phyloP scores from a whole-genome alignment of 2,113 vertebrate genomes.

The Haemorhous mexicanus region DNA sequence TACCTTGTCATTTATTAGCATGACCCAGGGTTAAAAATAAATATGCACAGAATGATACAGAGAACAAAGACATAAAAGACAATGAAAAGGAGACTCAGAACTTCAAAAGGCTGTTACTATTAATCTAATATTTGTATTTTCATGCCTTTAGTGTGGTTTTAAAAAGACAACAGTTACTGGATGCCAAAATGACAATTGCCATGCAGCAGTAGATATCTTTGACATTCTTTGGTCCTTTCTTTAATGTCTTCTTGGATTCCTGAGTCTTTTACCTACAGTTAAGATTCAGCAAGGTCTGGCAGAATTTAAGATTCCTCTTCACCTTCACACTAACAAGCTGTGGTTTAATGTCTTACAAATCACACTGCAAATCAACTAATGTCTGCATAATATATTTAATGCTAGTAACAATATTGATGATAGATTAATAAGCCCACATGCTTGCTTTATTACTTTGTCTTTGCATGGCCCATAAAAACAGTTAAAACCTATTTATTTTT shows the following conservation, averaged over 20 bases:
- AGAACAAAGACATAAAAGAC: not conserved
- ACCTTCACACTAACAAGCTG: not conserved
- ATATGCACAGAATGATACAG: not conserved
- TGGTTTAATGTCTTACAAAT: conserved; percentile 40
- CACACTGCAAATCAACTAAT: conserved; percentile 9
- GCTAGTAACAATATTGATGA: conserved; percentile 26
- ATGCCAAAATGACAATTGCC: not conserved
- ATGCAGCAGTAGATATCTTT: not conserved
- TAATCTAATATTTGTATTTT: not conserved
- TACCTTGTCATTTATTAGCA: not conserved
- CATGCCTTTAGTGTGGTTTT: not conserved
- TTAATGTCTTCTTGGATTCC: not conserved
- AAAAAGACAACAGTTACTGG: not conserved
- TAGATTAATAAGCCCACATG: conserved; percentile 26
- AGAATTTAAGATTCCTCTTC: not conserved
- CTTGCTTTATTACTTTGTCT: conserved; percentile 25
- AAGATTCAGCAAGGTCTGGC: not conserved
- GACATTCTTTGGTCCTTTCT: not conserved
- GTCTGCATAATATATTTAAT: conserved; percentile 15
- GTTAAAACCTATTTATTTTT: conserved; percentile 31
- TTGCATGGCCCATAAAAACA: conserved; percentile 25
- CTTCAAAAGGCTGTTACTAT: not conserved
- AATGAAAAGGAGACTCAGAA: not conserved
- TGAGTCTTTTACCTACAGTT: not conserved
- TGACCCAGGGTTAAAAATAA: not conserved